Evolutionary conservation across 2,797 vertebrate species (phyloP).

Genomic region (Toxotes lorentzi): DNA sequence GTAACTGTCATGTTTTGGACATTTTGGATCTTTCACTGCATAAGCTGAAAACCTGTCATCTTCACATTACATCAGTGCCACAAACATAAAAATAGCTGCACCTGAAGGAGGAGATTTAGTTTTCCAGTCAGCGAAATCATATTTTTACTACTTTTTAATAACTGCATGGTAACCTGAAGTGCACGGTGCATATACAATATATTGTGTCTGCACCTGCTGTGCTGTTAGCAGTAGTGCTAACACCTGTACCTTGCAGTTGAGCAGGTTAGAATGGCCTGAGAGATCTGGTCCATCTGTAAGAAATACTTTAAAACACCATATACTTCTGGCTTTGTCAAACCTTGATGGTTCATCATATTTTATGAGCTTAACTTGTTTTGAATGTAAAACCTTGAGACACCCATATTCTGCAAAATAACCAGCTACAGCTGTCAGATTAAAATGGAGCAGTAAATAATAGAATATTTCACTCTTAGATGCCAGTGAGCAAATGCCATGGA

Average conservation of each 20-base stretch:
- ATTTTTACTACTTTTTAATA: conserved; percentile 18
- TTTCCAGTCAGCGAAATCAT: conserved; percentile 17
- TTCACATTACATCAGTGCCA: background rate
- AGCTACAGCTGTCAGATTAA: background rate
- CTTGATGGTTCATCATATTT: conserved; percentile 9
- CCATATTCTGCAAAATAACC: background rate
- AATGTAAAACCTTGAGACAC: conserved; percentile 4
- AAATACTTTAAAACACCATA: conserved; percentile 15
- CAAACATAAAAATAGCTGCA: conserved; percentile 3
- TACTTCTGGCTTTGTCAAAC: conserved; percentile 4
- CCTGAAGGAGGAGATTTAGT: conserved; percentile 13
- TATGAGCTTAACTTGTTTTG: conserved; percentile 4
- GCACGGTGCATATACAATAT: background rate
- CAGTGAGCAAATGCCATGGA: background rate
- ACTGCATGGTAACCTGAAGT: conserved; percentile 14
- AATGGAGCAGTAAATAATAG: background rate
- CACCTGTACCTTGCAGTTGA: conserved; percentile 30
- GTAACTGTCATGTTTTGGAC: background rate
- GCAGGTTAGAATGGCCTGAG: conserved; percentile 14
- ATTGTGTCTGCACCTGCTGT: background rate
- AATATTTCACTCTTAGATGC: background rate
- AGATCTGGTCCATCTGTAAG: conserved; percentile 31
- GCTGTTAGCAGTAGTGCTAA: conserved; percentile 3
- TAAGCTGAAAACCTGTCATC: background rate
- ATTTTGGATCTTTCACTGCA: conserved; percentile 10